Evolutionary conservation across 2,113 vertebrate genomes (phyloP).

Genomic region (Nycticryphes semicollaris): DNA sequence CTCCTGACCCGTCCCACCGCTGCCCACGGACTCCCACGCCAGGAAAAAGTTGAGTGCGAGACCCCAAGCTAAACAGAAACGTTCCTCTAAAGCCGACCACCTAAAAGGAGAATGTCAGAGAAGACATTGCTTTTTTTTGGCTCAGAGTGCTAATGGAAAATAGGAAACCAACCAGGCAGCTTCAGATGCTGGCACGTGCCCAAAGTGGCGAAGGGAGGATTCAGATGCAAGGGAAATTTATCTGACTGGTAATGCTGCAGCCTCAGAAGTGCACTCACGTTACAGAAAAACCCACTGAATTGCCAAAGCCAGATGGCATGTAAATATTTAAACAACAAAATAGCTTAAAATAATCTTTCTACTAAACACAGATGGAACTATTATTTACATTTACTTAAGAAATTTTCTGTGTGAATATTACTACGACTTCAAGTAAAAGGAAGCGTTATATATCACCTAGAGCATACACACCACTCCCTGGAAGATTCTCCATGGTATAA

Average conservation of each 20-base stretch:
- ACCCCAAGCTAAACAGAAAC: background rate
- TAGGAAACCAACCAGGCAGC: background rate
- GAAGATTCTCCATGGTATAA: background rate
- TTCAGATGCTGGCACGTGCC: conserved; percentile 12
- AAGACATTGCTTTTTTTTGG: background rate
- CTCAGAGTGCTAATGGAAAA: background rate
- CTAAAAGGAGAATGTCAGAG: background rate
- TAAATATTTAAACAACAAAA: conserved; percentile 61
- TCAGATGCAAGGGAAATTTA: conserved; percentile 32
- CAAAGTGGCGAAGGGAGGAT: background rate
- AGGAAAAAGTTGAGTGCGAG: background rate
- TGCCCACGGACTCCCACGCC: background rate
- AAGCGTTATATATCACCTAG: background rate
- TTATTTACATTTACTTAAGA: conserved; percentile 26
- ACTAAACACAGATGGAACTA: conserved; percentile 45
- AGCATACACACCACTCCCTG: background rate
- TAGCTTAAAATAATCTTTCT: conserved; percentile 3
- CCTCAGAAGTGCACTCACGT: conserved; percentile 38
- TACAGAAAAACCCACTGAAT: background rate
- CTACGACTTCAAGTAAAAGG: background rate
- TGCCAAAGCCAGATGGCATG: conserved; percentile 54
- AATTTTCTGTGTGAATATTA: background rate
- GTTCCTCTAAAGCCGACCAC: background rate
- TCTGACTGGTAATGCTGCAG: conserved; percentile 30
- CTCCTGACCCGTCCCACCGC: background rate